Conservation (phyloP, 1,140 invertebrate genomes). For the Atta cephalotes region DNA sequence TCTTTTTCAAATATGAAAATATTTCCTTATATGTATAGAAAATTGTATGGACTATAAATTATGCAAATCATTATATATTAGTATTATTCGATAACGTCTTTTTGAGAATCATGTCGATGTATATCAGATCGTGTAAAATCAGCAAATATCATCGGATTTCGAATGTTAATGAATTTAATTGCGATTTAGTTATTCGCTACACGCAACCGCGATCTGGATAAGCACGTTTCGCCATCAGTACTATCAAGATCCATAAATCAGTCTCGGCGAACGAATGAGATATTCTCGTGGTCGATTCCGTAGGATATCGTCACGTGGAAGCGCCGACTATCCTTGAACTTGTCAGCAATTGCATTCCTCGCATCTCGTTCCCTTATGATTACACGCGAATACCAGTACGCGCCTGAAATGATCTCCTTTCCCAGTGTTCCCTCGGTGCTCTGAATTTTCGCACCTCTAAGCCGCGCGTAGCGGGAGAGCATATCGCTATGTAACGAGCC, state of each 20-base stretch:
- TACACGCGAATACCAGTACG: background rate
- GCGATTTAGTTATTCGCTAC: constrained; percentile 14
- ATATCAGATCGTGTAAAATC: constrained; percentile 23
- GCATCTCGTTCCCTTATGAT: constrained; percentile 39
- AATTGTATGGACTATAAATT: constrained; percentile 28
- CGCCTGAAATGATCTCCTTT: constrained; percentile 8
- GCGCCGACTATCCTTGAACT: constrained; percentile 49
- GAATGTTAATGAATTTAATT: constrained; percentile 58
- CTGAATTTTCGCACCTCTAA: constrained; percentile 70
- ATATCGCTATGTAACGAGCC: constrained; percentile 67
- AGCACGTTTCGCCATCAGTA: constrained; percentile 22
- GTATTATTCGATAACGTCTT: background rate
- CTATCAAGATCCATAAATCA: constrained; percentile 40
- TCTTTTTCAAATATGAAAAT: background rate
- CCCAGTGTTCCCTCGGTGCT: background rate
- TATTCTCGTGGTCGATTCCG: constrained; percentile 35
- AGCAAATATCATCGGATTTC: background rate
- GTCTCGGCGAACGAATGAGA: constrained; percentile 9
- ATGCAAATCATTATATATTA: background rate
- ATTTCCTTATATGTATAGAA: background rate
- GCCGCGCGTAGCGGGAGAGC: constrained; percentile 35
- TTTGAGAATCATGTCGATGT: constrained; percentile 10
- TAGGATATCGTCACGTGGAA: constrained; percentile 17
- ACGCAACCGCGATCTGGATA: background rate
- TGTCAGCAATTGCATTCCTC: constrained; percentile 36